These are phyloP conservation scores for Phytoseiulus persimilis DNA, from an alignment of 2,888 invertebrate genomes.

Conservation along the genomic window DNA sequence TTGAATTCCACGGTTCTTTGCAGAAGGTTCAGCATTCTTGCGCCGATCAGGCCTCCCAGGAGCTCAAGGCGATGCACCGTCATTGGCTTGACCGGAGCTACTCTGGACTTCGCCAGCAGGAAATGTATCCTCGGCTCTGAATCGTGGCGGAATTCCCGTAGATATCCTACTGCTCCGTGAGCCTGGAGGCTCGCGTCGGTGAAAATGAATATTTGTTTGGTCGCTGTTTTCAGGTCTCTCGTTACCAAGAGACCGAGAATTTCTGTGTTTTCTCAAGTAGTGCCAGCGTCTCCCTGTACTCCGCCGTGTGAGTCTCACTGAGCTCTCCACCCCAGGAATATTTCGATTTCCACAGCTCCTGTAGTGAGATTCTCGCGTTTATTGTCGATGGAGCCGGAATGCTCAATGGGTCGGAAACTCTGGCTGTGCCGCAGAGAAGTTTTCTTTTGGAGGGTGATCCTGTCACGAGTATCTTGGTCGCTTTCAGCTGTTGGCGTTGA, in stretches of 20 bases:
- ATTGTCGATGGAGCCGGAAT: background rate
- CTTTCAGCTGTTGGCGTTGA: background rate
- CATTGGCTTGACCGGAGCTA: background rate
- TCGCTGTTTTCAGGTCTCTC: background rate
- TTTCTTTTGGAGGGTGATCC: background rate
- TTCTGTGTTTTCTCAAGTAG: background rate
- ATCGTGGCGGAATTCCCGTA: background rate
- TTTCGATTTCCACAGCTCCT: background rate
- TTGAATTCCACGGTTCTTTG: too few species aligned
- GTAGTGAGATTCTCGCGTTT: background rate
- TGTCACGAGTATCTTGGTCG: background rate
- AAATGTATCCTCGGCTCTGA: background rate
- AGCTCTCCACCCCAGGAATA: background rate
- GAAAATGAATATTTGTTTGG: background rate
- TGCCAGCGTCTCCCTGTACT: background rate
- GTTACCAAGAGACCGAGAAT: background rate
- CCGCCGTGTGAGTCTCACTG: background rate
- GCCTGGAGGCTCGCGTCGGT: background rate
- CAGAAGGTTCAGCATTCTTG: too few species aligned
- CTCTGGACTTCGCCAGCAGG: background rate
- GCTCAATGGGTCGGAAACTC: background rate
- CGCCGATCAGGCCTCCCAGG: too few species aligned
- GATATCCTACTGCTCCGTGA: background rate
- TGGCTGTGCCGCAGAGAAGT: background rate
- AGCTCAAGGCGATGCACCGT: too few species aligned